Conservation (phyloP, 2,888 invertebrate genomes). For the Harpalus rubripes region DNA sequence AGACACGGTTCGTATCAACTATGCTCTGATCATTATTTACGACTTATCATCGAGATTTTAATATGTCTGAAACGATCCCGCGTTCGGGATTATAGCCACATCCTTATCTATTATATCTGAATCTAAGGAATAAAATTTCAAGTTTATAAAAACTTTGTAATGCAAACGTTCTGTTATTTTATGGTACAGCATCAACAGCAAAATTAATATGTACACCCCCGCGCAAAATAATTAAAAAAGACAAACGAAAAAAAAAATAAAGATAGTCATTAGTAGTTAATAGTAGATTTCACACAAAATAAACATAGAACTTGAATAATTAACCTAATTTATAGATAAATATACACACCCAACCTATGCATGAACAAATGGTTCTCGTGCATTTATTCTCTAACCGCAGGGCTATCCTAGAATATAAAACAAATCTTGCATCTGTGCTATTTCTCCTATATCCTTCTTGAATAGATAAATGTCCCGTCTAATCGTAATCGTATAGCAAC, state of each 20-base stretch:
- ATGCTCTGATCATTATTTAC: too few relatives aligned
- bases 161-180: slow-evolving; percentile 60
- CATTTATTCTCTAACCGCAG: slow-evolving; percentile 57
- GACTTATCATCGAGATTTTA: too few relatives aligned
- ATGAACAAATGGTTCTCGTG: slow-evolving; percentile 56
- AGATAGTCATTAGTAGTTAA: slow-evolving; percentile 52
- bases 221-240: slow-evolving; percentile 39
- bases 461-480: too few relatives aligned
- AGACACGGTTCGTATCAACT: too few relatives aligned
- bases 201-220: slow-evolving; percentile 51
- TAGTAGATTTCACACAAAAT: slow-evolving; percentile 60
- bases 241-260: slow-evolving; percentile 44
- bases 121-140: slow-evolving; percentile 55
- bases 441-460: slow-evolving; percentile 58
- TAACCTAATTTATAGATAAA: slow-evolving; percentile 69
- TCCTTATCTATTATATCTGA: slow-evolving; percentile 3
- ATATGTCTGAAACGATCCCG: too few relatives aligned
- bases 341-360: slow-evolving; percentile 73
- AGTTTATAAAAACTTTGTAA: slow-evolving; percentile 59
- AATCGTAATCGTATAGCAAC: slow-evolving; percentile 9
- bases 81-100: too few relatives aligned
- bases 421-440: slow-evolving; percentile 65
- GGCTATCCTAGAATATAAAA: slow-evolving; percentile 60
- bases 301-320: slow-evolving; percentile 60
- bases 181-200: slow-evolving; percentile 65